Evolutionary conservation across 2,888 invertebrate genomes (phyloP), one percentile per base, ranked within the genome.

Genomic region (Gastrophysa polygoni): DNA sequence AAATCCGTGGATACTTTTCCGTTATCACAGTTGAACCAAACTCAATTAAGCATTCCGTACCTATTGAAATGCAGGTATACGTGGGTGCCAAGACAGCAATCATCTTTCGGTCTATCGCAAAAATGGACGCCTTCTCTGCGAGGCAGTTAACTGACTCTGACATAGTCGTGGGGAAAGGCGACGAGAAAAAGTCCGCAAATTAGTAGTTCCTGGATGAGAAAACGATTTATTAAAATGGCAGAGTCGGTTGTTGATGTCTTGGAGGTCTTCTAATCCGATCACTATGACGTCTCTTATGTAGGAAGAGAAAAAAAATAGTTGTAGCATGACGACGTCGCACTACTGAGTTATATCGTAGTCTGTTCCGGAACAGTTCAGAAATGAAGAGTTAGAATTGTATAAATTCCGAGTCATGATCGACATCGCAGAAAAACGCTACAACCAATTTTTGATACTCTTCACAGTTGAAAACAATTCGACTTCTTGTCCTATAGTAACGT

Each of bases 41-140:
- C 57, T 64, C 64, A 66, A 66, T 66, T 64, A 61, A 59, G 51
- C 61, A 61, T 61, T 57, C 59, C 44, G 61, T 66, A n/a, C n/a
- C n/a, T n/a, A 66, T 63, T 67, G 59, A 61, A 63, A 56, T 59
- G 56, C 32, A n/a, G 38, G n/a, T 14, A 38, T 52, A 63, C 63
- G 61, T 61, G 66, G 66, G 66, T 55, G 34, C 49, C 50, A 51
- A 59, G 59, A 61, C 66, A 57, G 59, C 59, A 59, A 67, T 67
- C 63, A 64, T 66, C 63, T 67, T 64, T 64, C 62, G 66, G 61
- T 59, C 51, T 57, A 59, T 16, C 43, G 54, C 34, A 61, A 67
- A 67, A 67, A 63, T 64, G 20, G 57, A 57, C 57, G 66, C 66
- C 63, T 50, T 61, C 59, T 57, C 54, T 57, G 44, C 46, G 57